Base-by-base conservation (phyloP, 2,797 vertebrate species). In the Arctocebus calabarensis region DNA sequence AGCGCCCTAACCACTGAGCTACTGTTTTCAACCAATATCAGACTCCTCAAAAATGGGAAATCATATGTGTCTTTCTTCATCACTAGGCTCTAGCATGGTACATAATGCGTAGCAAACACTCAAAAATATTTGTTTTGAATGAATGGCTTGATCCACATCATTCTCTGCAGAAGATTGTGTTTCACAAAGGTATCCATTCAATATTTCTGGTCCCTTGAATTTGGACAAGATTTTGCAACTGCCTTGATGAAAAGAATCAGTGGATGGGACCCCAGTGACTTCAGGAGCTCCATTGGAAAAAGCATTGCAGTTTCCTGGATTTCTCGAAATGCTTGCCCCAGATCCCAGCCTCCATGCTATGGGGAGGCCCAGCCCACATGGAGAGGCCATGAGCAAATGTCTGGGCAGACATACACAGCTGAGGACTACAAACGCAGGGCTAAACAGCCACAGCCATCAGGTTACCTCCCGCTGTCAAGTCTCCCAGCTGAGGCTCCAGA, bases 101-200 rank as follows among this genome's bases (percentile, higher is more conserved):
- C 14, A 11, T 62, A 71, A 48, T 78, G 77, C 34, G 32, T 27
- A 82, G 45, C 14, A 88, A 37, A 90, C 66, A 66, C 29, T 88
- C 32, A 66, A 52, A 79, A 85, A 91, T 84, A 87, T 73, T 86
- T 55, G 1, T 19, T 95, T 57, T 74, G 57, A 92, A 79, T 37
- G 20, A 75, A 32, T 81, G 64, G 7, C 13, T 83, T 91, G 84
- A 37, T 32, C 45, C 48, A 55, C 11, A 17, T 83, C 79, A 83
- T 22, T 84, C 55, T 89, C 79, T n/a, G 43, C 0, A 77, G 71
- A 34, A 90, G n/a, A 83, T 17, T 62, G 2, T 37, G 78, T 48
- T 79, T 95, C 94, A 32, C 52, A 55, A 83, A 94, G 74, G 4
- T n/a, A 40, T 10, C 23, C 40, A 25, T 52, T 68, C 19, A 79